A percentile compares a stretch with the other conserved stretches of the same genome.
Conservation (phyloP, 92 coral and sea anemone genomes). For the Hydrozoanthus gracilis region DNA sequence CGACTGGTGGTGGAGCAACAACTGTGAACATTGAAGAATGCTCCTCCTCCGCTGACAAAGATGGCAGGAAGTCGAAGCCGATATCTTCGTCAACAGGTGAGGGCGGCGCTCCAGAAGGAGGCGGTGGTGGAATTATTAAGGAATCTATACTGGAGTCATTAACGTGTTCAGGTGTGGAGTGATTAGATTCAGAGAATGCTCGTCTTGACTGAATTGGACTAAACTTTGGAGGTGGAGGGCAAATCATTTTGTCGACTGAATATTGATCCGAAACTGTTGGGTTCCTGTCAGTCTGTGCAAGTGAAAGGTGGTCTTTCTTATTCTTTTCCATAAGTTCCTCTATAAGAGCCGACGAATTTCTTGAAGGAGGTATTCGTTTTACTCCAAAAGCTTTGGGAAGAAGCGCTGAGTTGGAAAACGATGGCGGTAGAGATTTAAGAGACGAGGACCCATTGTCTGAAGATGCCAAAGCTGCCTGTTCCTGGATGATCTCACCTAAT, state of each 20-base stretch:
- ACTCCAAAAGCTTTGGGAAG: conserved; percentile 11
- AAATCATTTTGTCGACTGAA: conserved; percentile 34
- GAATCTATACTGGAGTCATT: conserved; percentile 31
- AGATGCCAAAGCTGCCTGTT: not conserved
- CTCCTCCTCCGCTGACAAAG: conserved; percentile 23
- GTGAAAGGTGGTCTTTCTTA: not conserved
- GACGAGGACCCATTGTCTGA: conserved; percentile 36
- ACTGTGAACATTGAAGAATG: not conserved
- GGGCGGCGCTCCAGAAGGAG: conserved; percentile 26
- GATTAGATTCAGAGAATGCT: not conserved
- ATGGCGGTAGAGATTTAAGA: conserved; percentile 63
- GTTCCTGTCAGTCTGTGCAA: not conserved
- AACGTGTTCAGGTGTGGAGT: not conserved
- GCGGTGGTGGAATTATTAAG: conserved; percentile 34
- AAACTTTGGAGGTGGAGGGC: conserved; percentile 44
- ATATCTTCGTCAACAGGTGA: conserved; percentile 16
- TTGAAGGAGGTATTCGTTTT: conserved; percentile 9
- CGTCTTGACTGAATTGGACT: conserved; percentile 25
- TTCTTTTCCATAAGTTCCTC: conserved; percentile 30
- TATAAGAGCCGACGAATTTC: not conserved
- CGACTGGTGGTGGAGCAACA: conserved; percentile 20
- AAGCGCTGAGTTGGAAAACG: conserved; percentile 43
- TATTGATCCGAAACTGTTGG: not conserved
- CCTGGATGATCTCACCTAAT: conserved; percentile 16
- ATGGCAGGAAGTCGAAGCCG: conserved; percentile 37